These are phyloP conservation scores for Lycia hirtaria DNA, from an alignment of 2,888 invertebrate genomes.

Conservation along the genomic window DNA sequence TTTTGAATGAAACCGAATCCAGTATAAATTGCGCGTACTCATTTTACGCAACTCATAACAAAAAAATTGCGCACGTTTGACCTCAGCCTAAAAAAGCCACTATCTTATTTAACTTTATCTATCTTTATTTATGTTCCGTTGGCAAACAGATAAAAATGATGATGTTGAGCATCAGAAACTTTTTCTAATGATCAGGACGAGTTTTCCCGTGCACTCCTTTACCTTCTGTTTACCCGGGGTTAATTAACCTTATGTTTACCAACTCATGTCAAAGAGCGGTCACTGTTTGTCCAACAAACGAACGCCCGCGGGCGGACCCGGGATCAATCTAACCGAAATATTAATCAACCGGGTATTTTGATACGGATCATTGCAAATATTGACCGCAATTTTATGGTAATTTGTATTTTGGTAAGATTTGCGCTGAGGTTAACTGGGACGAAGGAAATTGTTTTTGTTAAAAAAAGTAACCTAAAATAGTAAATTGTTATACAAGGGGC, in stretches of 20 bases:
- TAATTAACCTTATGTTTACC: slow-evolving; percentile 29
- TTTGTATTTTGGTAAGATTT: slow-evolving; percentile 1
- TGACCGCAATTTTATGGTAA: slow-evolving; percentile 23
- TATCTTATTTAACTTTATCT: too few species aligned
- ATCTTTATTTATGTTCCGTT: neutral
- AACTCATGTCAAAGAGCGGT: slow-evolving; percentile 37
- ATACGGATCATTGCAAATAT: slow-evolving; percentile 28
- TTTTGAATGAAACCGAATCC: too few species aligned
- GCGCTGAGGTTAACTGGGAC: neutral
- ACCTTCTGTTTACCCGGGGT: slow-evolving; percentile 17
- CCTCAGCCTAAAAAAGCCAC: too few species aligned
- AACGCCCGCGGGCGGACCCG: slow-evolving; percentile 22
- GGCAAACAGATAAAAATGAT: neutral
- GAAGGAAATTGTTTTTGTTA: neutral
- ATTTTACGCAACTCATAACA: too few species aligned
- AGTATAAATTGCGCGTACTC: too few species aligned
- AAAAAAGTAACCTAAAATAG: too few species aligned
- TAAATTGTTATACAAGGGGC: too few species aligned
- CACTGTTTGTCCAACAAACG: slow-evolving; percentile 40
- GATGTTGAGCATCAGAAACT: too few species aligned
- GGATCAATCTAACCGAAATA: slow-evolving; percentile 22
- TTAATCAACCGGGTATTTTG: slow-evolving; percentile 30
- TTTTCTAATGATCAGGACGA: neutral
- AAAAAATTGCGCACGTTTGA: too few species aligned
- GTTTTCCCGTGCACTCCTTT: neutral